Conservation (phyloP, 2,888 invertebrate genomes). For the Tachina lurida region DNA sequence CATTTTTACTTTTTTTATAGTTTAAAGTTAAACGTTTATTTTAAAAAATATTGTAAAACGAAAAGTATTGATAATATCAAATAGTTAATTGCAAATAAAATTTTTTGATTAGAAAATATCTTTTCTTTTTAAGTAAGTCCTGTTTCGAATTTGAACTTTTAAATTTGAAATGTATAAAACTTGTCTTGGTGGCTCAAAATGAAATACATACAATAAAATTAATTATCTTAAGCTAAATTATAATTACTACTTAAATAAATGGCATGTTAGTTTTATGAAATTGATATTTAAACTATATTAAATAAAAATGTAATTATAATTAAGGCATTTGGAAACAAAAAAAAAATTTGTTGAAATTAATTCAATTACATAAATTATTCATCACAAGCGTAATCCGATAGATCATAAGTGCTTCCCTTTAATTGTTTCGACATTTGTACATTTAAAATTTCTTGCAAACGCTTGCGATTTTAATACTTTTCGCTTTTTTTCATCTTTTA, state of each 20-base stretch:
- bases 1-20: no score
- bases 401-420: not conserved
- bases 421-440: slow-evolving; percentile 21
- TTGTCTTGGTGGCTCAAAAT: slow-evolving; percentile 8
- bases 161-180: not conserved
- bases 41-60: no score
- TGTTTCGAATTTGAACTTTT: not conserved
- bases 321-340: slow-evolving; percentile 37
- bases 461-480: slow-evolving; percentile 55
- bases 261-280: slow-evolving; percentile 43
- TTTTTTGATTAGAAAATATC: not conserved
- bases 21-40: no score
- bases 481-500: slow-evolving; percentile 14
- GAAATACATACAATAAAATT: not conserved
- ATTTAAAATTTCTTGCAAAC: slow-evolving; percentile 16
- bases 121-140: not conserved
- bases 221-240: slow-evolving; percentile 13
- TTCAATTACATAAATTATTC: slow-evolving; percentile 1
- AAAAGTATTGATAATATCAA: not conserved
- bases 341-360: slow-evolving; percentile 11
- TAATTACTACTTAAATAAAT: slow-evolving; percentile 35
- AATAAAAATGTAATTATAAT: slow-evolving; percentile 18
- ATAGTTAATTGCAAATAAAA: not conserved
- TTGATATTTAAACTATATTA: slow-evolving; percentile 1
- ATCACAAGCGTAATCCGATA: not conserved